Conservation (phyloP, 2,888 invertebrate species). For the Artemia sp. region DNA sequence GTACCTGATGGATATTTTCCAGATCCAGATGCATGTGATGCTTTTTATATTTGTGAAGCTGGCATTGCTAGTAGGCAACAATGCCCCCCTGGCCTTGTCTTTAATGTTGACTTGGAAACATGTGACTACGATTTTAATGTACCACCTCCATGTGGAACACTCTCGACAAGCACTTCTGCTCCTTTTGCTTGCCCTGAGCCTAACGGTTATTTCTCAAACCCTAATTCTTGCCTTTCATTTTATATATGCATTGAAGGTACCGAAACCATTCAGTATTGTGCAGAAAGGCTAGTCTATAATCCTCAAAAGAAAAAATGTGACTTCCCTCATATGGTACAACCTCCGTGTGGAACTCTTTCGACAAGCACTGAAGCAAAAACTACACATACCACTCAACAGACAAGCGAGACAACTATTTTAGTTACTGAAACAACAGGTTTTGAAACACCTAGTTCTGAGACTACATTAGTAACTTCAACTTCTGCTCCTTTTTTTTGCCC, state of each 20-base stretch:
- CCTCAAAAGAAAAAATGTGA: conserved; percentile 14
- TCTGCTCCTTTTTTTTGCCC: not conserved
- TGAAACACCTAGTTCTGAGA: not conserved
- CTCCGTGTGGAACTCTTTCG: too few relatives aligned
- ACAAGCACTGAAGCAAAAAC: not conserved
- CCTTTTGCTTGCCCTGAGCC: not conserved
- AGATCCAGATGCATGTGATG: not conserved
- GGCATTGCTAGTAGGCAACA: not conserved
- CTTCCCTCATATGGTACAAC: conserved; percentile 13
- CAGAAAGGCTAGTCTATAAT: conserved; percentile 10
- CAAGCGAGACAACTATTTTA: not conserved
- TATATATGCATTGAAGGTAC: conserved; percentile 12
- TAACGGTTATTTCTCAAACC: conserved; percentile 14
- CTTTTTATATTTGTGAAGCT: not conserved
- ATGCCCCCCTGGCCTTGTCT: not conserved
- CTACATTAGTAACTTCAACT: not conserved
- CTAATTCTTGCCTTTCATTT: conserved; percentile 19
- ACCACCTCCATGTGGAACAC: conserved; percentile 3
- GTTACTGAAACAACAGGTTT: not conserved
- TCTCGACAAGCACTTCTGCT: not conserved
- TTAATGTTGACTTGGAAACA: not conserved
- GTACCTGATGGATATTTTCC: not conserved
- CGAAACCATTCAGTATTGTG: conserved; percentile 12
- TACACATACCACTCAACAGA: not conserved
- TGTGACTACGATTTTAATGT: not conserved